These are phyloP conservation scores for Homalodisca vitripennis DNA, from an alignment of 1,140 invertebrate species.

Conservation along the genomic window DNA sequence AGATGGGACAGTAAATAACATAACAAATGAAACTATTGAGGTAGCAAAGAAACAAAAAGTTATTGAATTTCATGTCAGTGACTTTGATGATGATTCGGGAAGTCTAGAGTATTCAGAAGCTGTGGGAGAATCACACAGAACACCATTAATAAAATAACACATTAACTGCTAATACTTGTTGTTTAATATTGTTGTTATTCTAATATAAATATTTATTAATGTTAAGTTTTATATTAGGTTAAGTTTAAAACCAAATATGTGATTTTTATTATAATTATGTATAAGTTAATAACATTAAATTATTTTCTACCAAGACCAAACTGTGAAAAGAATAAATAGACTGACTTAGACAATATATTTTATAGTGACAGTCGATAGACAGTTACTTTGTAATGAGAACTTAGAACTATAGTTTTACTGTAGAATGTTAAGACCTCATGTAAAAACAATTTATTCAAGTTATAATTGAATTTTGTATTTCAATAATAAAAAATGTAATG, in stretches of 20 bases:
- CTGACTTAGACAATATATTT: too few species aligned
- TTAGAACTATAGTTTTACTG: not conserved
- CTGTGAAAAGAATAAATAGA: not conserved
- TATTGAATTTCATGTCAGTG: slow-evolving; percentile 6
- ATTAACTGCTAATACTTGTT: not conserved
- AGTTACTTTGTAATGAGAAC: not conserved
- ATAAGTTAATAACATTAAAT: not conserved
- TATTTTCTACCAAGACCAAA: not conserved
- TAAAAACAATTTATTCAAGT: not conserved
- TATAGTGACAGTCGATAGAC: not conserved
- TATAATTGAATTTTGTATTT: not conserved
- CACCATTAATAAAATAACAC: slow-evolving; percentile 17
- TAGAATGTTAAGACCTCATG: not conserved
- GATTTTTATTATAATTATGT: not conserved
- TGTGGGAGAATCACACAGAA: slow-evolving; percentile 4
- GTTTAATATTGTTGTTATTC: too few species aligned
- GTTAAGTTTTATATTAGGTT: slow-evolving; percentile 14
- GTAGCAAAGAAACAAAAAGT: not conserved
- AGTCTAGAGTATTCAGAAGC: slow-evolving; percentile 16
- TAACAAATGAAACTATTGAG: slow-evolving; percentile 9
- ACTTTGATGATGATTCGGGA: slow-evolving; percentile 4
- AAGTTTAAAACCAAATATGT: not conserved
- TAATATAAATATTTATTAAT: slow-evolving; percentile 19
- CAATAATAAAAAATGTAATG: not conserved
- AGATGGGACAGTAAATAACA: not conserved